Evolutionary conservation across 2,797 vertebrate species (phyloP).

Genomic region (Coracias cyanogaster): DNA sequence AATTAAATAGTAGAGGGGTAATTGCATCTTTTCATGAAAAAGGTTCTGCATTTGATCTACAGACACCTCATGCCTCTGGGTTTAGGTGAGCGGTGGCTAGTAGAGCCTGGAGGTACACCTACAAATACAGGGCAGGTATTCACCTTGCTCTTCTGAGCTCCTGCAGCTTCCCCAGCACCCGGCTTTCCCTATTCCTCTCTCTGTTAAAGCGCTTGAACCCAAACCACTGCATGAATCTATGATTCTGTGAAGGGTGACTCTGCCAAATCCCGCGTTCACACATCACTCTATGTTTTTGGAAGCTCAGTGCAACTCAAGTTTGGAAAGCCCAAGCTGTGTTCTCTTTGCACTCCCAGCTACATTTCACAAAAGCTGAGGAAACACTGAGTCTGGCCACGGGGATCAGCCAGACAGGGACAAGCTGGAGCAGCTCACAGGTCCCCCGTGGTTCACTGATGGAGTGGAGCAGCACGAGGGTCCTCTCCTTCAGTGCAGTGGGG

Average conservation of each 20-base stretch:
- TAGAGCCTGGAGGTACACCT: background rate
- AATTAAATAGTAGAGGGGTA: background rate
- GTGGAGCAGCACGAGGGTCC: background rate
- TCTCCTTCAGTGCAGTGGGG: background rate
- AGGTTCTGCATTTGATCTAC: background rate
- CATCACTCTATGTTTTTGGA: background rate
- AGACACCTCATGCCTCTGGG: background rate
- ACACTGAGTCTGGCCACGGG: background rate
- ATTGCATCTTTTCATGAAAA: background rate
- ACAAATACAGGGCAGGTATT: background rate
- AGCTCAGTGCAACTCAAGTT: background rate
- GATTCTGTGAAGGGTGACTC: background rate
- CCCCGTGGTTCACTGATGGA: rapidly evolving
- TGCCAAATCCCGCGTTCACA: background rate
- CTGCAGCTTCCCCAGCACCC: background rate
- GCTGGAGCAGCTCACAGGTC: rapidly evolving
- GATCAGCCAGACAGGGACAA: background rate
- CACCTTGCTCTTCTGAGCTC: background rate
- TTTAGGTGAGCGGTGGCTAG: background rate
- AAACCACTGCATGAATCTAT: background rate
- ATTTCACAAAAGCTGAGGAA: background rate
- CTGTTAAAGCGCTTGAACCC: background rate
- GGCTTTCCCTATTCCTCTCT: background rate
- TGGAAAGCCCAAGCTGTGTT: background rate
- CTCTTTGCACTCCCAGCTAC: background rate